Conservation (phyloP, 35 echinoderm and acorn worm species). For the Ptychodera flava region DNA sequence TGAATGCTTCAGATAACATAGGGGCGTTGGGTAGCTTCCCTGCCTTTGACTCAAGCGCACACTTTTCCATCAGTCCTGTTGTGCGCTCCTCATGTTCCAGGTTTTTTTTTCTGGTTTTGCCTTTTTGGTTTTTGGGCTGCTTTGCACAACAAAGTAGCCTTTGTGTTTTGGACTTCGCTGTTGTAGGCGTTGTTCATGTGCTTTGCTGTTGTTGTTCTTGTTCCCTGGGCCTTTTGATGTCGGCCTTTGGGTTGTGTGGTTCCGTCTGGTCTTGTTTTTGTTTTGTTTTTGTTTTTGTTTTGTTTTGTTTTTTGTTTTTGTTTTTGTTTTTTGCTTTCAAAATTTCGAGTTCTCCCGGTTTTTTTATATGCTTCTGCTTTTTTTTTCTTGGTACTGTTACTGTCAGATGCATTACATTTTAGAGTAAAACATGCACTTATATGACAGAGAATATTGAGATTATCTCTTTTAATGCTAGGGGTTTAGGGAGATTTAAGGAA, state of each 20-base stretch:
- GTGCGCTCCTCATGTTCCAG: background rate
- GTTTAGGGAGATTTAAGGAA: slow-evolving; percentile 16
- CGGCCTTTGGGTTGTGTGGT: background rate
- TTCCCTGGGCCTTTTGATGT: background rate
- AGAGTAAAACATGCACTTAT: background rate
- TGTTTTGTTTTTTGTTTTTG: too few relatives aligned
- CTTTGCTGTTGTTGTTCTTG: background rate
- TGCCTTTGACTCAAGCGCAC: background rate
- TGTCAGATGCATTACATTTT: background rate
- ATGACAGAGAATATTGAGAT: background rate
- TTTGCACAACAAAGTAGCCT: slow-evolving; percentile 2
- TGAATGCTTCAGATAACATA: background rate
- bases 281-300: too few relatives aligned
- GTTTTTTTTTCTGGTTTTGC: background rate
- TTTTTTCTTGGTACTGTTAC: background rate
- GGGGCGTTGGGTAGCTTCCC: background rate
- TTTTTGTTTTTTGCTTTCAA: too few relatives aligned
- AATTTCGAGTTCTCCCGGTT: background rate
- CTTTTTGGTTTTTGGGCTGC: background rate
- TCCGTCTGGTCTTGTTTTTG: slow-evolving; percentile 9
- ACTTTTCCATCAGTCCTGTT: background rate
- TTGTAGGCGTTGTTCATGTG: too few relatives aligned
- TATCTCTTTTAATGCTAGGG: background rate
- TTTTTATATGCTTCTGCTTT: background rate
- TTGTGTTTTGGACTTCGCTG: too few relatives aligned